A percentile compares a stretch with the other conserved stretches of the same genome.
Evolutionary conservation across 2,797 vertebrate genomes (phyloP).

Genomic region (Sebastes hubbsi): DNA sequence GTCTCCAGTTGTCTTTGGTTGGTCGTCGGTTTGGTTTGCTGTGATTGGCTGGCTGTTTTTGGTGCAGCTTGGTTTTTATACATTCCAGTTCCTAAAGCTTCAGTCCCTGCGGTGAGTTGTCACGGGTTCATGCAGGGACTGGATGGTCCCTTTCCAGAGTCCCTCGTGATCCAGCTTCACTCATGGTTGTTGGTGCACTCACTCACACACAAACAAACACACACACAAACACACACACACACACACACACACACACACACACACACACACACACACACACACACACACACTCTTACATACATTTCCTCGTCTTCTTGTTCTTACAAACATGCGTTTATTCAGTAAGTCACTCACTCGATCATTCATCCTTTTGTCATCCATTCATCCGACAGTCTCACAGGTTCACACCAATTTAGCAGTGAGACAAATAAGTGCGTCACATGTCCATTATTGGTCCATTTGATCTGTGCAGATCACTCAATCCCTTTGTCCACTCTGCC

Average conservation of each 20-base stretch:
- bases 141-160: constrained; percentile 68
- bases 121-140: constrained; percentile 65
- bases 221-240: constrained; percentile 12
- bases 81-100: constrained; percentile 83
- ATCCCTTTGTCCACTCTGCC: constrained; percentile 50
- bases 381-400: constrained; percentile 55
- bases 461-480: constrained; percentile 57
- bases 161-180: constrained; percentile 75
- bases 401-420: constrained; percentile 60
- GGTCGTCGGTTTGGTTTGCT: constrained; percentile 68
- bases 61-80: constrained; percentile 78
- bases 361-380: constrained; percentile 41
- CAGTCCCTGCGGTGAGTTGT: constrained; percentile 75
- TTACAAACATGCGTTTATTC: constrained; percentile 62
- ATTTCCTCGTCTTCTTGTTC: constrained; percentile 40
- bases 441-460: constrained; percentile 66
- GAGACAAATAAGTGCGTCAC: constrained; percentile 78
- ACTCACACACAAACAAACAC: constrained; percentile 30
- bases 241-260: constrained; percentile 22
- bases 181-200: constrained; percentile 72
- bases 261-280: not conserved
- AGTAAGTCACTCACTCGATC: constrained; percentile 33
- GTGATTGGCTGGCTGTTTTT: constrained; percentile 66
- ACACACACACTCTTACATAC: constrained; percentile 48
- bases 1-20: constrained; percentile 83